Evolutionary conservation across 2,888 invertebrate species (phyloP), one percentile per base, ranked within the genome.

Genomic region (Temnothorax unifasciatus): DNA sequence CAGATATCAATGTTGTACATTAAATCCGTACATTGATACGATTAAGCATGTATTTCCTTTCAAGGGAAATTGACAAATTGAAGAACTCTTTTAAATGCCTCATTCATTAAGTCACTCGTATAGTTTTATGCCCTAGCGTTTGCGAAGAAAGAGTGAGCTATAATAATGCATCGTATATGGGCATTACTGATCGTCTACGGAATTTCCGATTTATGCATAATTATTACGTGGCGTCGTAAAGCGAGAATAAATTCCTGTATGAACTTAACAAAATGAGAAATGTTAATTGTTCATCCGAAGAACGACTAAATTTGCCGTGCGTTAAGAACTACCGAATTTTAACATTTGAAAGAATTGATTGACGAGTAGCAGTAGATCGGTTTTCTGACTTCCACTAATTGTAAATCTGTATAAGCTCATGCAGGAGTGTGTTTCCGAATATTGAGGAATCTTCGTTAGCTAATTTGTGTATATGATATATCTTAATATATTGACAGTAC

Each of bases 331-430:
- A 47, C 11, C 69, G 83, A 38, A 76, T 29, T 81, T 84, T 66
- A 41, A 25, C 8, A 54, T 8, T 69, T 75, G n/a, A 21, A 82
- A 69, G 52, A 57, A 38, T 83, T 52, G 21, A 54, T 41, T 25
- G n/a, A 47, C 44, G 59, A 71, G 21, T 76, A 68, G 81, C 59
- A 77, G 34, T 21, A 50, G 79, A 89, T 81, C 79, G 47, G 68
- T 83, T 84, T 87, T 47, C 82, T 89, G 88, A 88, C 88, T 88
- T 88, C 88, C 88, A 88, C 81, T 88, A 88, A 85, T 69, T 69
- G 41, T 88, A 87, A 88, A 87, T 73, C 85, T 86, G 76, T 83
- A 47, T 88, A 88, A 88, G 87, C 75, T 85, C 75, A 87, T 82
- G 87, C 88, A 75, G 82, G 85, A 79, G 44, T 52, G 73, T 74